Evolutionary conservation across 2,888 invertebrate species (phyloP), one percentile per base, ranked within the genome.

Genomic region (Torymus aiolomorphi): DNA sequence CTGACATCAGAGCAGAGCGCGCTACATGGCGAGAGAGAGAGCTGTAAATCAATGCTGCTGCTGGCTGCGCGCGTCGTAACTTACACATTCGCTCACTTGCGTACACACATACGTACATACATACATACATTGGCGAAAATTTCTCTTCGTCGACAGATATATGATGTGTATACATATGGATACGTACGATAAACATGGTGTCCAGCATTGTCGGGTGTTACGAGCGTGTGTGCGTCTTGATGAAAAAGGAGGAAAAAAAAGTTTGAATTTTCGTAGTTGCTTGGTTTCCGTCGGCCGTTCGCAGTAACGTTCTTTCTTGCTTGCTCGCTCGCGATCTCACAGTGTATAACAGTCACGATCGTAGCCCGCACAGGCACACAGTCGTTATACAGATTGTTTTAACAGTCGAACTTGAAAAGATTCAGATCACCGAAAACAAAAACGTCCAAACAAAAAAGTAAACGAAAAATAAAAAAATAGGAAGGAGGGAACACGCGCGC

Each of bases 181-280:
- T 79, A 80, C 80, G 76, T 80, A 80, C 80, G 52, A 76, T 66
- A 14, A 54, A 66, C 75, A 71, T 80, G 52, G 78, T 74, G 24
- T 75, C 59, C 80, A 76, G 59, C 80, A 80, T 80, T 66, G 80
- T 76, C 18, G 78, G 69, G 61, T 73, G 51, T 16, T 51, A 67
- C 61, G 14, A 66, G 76, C 71, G 75, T 71, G 75, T 75, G 20
- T 42, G 42, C 42, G 42, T 42, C 42, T 42, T 42, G 42, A 42
- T 10, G 42, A 42, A 57, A 57, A 74, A 52, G 67, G 69, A 80
- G 20, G 14, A 69, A 4, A 49, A 13, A 20, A 13, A 52, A 8
- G 42, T 42, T 42, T 42, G 42, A 42, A 42, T 42, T 42, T 42
- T 42, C 42, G 42, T 42, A 42, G 42, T 42, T 5, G 42, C 42